These are phyloP conservation scores for Struthidea cinerea DNA, from an alignment of 2,113 vertebrate species.

Conservation along the genomic window DNA sequence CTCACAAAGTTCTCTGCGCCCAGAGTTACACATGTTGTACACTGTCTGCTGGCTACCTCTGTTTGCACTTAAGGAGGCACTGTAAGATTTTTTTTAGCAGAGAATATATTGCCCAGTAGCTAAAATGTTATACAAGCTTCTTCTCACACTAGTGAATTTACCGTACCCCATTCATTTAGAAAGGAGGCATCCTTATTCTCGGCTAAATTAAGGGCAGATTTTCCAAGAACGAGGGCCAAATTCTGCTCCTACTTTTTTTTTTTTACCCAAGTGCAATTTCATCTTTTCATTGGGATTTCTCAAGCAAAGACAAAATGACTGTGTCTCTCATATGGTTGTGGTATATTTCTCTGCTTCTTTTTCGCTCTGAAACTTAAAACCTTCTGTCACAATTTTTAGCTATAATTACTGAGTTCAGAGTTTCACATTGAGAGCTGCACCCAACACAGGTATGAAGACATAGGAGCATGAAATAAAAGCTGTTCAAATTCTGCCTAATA, in stretches of 20 bases:
- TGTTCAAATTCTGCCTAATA: neutral
- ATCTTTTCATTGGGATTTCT: neutral
- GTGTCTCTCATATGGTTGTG: neutral
- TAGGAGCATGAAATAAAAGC: neutral
- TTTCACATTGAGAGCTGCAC: neutral
- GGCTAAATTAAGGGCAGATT: constrained; percentile 15
- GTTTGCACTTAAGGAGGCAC: constrained; percentile 20
- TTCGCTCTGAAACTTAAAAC: neutral
- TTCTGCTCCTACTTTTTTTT: neutral
- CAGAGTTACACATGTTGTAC: constrained; percentile 18
- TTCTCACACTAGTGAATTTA: neutral
- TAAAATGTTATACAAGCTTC: neutral
- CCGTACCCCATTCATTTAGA: constrained; percentile 10
- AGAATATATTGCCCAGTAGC: neutral
- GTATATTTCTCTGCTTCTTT: neutral
- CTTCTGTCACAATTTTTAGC: neutral
- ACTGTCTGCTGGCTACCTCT: neutral
- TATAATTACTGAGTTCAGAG: neutral
- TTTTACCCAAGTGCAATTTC: neutral
- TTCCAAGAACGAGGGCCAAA: constrained; percentile 16
- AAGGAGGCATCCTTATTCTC: neutral
- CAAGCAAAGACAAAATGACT: neutral
- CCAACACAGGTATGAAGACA: neutral
- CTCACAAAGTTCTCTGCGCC: neutral
- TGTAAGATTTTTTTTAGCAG: neutral